These are phyloP conservation scores for Gopherus evgoodei DNA, from an alignment of 2,113 vertebrate genomes.

Conservation along the genomic window DNA sequence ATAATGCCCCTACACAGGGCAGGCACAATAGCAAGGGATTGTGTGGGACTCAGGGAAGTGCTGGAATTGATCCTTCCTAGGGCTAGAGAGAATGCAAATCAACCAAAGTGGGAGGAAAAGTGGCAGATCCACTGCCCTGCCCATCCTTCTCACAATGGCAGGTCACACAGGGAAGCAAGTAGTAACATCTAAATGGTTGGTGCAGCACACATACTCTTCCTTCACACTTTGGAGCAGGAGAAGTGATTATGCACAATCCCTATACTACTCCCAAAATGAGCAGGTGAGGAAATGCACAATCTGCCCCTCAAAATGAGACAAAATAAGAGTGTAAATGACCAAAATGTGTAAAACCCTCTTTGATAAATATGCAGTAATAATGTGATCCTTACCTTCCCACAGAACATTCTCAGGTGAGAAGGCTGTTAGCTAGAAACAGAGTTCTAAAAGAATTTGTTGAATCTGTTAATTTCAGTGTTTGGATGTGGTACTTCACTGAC, in stretches of 20 bases:
- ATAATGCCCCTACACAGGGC: neutral
- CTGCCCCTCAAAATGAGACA: neutral
- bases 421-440: neutral
- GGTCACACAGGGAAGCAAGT: neutral
- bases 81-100: neutral
- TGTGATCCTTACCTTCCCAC: neutral
- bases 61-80: neutral
- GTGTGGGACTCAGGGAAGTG: rapidly evolving
- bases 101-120: neutral
- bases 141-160: neutral
- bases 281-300: neutral
- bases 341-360: neutral
- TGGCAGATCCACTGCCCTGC: neutral
- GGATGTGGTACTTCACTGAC: neutral
- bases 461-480: neutral
- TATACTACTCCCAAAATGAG: neutral
- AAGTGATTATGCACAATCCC: neutral
- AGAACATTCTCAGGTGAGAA: neutral
- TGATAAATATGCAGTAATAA: neutral
- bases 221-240: neutral
- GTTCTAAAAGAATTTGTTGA: neutral
- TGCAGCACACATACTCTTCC: neutral
- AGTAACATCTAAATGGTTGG: neutral
- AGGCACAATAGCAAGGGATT: neutral
- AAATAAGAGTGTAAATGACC: neutral